Base-by-base conservation (phyloP, 2,888 invertebrate species). In the Ophraella communa region DNA sequence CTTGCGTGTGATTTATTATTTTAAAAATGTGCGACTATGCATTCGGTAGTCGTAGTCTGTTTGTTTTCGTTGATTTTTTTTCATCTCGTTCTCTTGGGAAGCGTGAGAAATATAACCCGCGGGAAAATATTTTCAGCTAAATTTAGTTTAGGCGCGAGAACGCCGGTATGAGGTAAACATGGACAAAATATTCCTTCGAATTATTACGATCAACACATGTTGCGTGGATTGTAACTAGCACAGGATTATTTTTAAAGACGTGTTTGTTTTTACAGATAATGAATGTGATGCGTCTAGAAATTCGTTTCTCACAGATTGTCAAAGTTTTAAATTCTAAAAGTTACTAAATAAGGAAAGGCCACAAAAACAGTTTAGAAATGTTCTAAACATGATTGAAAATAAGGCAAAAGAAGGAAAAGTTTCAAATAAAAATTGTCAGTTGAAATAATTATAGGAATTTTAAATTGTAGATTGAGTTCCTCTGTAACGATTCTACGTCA, bases 1-100 rank as follows among this genome's bases (percentile, higher is more conserved):
- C n/a, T 64, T 60, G 57, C 61, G 39, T 68, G 62, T 66, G 68
- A 68, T 68, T 68, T 68, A 68, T 68, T 62, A 56, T 68, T 66
- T 58, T 44, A 60, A 64, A 68, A 68, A 66, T 62, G 61, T 66
- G 44, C 42, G 56, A 56, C 54, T 59, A 52, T 62, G 24, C 14
- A 49, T 23, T 49, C 49, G 18, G 47, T 4, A 33, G 54, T 55
- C 55, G 47, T 1, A 55, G 18, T n/a, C n/a, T 33, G 56, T 57
- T 47, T 56, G n/a, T 47, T 44, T 45, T 56, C 17, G 3, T 44
- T 44, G 3, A 11, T 33, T 14, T 11, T n/a, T 35, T 47, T 45
- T 24, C 18, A 47, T 57, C n/a, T 35, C 27, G 17, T n/a, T 3
- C 11, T 45, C n/a, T 20, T 20, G 10, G 42, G 17, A 5, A 53